A percentile compares a stretch with the other conserved stretches of the same genome.
These are phyloP conservation scores for Scarus forsteni DNA, from an alignment of 2,797 vertebrate species.

Conservation along the genomic window DNA sequence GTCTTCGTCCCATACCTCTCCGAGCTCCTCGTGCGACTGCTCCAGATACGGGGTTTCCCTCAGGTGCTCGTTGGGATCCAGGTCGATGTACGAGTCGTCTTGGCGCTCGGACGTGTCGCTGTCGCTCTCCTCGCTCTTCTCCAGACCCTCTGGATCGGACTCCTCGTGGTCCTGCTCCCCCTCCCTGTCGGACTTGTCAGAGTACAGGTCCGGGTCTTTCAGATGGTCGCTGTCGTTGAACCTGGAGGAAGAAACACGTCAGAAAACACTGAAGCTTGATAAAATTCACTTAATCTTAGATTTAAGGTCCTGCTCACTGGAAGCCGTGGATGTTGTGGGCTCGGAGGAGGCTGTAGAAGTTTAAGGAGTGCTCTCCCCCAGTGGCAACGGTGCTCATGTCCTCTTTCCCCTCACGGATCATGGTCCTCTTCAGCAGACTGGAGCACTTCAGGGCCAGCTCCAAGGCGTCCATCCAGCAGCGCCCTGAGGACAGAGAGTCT, in stretches of 20 bases:
- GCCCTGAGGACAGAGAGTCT: slow-evolving; percentile 79
- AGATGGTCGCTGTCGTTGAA: slow-evolving; percentile 95
- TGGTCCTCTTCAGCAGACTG: slow-evolving; percentile 95
- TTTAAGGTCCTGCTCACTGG: slow-evolving; percentile 85
- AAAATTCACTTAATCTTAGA: background rate
- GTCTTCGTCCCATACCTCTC: slow-evolving; percentile 86
- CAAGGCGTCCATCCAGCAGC: slow-evolving; percentile 99
- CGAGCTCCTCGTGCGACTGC: slow-evolving; percentile 94
- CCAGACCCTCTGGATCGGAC: slow-evolving; percentile 93
- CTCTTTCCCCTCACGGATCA: slow-evolving; percentile 98
- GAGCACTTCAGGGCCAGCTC: slow-evolving; percentile 98
- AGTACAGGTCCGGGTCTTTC: slow-evolving; percentile 96
- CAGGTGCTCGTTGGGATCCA: slow-evolving; percentile 90
- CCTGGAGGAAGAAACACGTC: slow-evolving; percentile 68
- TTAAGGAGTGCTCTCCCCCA: slow-evolving; percentile 89
- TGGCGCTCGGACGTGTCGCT: slow-evolving; percentile 96
- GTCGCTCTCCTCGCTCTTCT: slow-evolving; percentile 97
- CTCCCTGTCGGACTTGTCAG: slow-evolving; percentile 97
- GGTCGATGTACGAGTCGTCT: slow-evolving; percentile 92
- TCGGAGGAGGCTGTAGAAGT: slow-evolving; percentile 94
- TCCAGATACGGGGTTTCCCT: slow-evolving; percentile 92
- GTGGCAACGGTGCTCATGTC: slow-evolving; percentile 82
- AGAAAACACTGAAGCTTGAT: background rate
- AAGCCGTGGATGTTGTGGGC: slow-evolving; percentile 94
- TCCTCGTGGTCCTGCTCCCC: slow-evolving; percentile 95